These are phyloP conservation scores for Manacus vitellinus DNA, from an alignment of 2,113 vertebrate species.

Conservation along the genomic window DNA sequence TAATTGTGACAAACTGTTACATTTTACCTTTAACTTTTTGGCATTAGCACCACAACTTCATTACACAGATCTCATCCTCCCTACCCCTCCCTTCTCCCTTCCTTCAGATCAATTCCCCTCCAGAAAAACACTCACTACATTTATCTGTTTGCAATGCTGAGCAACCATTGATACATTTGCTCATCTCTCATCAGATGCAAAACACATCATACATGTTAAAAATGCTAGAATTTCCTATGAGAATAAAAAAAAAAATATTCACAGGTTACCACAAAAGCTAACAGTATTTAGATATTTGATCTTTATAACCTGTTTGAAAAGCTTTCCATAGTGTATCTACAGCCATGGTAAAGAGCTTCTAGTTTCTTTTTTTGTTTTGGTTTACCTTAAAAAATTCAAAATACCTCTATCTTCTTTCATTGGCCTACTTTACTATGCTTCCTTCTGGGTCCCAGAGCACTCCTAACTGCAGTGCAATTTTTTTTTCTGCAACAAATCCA, in stretches of 20 bases:
- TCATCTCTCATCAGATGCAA: neutral
- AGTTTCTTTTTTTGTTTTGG: neutral
- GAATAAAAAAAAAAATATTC: neutral
- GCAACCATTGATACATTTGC: neutral
- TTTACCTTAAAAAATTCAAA: neutral
- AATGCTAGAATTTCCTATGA: neutral
- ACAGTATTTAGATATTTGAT: neutral
- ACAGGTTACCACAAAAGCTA: neutral
- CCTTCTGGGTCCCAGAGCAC: neutral
- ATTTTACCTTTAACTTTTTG: conserved; percentile 81
- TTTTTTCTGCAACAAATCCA: neutral
- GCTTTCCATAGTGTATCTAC: neutral
- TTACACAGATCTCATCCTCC: conserved; percentile 21
- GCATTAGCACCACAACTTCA: conserved; percentile 63
- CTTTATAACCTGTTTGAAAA: neutral
- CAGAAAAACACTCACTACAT: neutral
- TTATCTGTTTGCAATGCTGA: neutral
- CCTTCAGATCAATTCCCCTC: neutral
- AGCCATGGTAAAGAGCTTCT: neutral
- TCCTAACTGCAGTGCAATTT: neutral
- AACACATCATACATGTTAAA: neutral
- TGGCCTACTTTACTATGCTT: neutral
- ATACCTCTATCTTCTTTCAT: neutral
- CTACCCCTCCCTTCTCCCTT: neutral
- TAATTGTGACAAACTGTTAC: conserved; percentile 87